Base-by-base conservation (phyloP, 2,113 vertebrate genomes). In the Rallus limicola region DNA sequence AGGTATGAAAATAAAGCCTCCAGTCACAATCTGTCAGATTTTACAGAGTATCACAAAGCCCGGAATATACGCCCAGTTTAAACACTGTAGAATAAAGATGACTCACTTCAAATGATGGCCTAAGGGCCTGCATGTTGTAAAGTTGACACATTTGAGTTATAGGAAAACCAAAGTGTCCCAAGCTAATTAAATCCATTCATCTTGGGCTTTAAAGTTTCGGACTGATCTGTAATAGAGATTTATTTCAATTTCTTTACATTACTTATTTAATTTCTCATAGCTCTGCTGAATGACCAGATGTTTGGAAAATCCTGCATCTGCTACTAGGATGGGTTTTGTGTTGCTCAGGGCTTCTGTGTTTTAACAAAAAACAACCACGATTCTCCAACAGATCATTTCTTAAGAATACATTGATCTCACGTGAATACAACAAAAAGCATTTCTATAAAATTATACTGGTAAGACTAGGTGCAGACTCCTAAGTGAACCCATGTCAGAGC, bases 151-250 rank as follows among this genome's bases (percentile, higher is more conserved):
- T 78, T 52, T 94, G 86, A 96, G 68, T 94, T 86, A 93, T 5
- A 78, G 90, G 11, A 76, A 90, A 96, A 93, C n/a, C 65, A 60
- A 86, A 94, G 55, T 90, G 59, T 95, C 87, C 92, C 4, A 2
- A 70, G 63, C 55, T 94, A 95, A 97, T 96, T 94, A 94, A 94
- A 95, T 58, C 69, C 72, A 96, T 96, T 84, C 48, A 91, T 94
- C 92, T 58, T 64, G 59, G 77, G 78, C 77, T 83, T 88, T 56
- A 62, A 92, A 83, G 46, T 86, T 93, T 90, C 68, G 81, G 70
- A 75, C 62, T 79, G 64, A 90, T 86, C 65, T 50, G 42, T 79
- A 91, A 93, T 78, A 60, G 92, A 84, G 83, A 92, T 71, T 75
- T 83, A 80, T 88, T 93, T 93, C 38, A 34, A 14, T 79, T 95